A percentile compares a stretch with the other conserved stretches of the same genome.
Conservation (phyloP, 1,140 invertebrate genomes). For the Eufriesea mexicana region DNA sequence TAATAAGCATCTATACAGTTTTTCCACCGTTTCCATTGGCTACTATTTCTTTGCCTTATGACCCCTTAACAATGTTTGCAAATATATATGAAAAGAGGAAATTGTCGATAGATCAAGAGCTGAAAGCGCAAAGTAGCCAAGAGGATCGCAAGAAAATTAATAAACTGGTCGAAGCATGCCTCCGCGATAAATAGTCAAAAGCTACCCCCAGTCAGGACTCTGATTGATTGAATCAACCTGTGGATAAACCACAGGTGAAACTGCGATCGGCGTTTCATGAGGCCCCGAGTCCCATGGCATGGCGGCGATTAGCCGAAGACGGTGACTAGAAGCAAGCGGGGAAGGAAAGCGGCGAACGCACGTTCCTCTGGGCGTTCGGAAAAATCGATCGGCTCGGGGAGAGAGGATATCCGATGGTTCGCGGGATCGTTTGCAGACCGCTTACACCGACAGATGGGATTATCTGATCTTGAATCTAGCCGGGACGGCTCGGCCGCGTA, state of each 20-base stretch:
- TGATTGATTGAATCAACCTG: background rate
- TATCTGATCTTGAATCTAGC: slow-evolving; percentile 80
- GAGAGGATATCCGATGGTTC: slow-evolving; percentile 73
- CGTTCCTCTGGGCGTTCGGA: slow-evolving; percentile 52
- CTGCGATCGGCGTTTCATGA: background rate
- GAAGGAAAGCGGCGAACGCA: background rate
- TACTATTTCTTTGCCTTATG: too few relatives aligned
- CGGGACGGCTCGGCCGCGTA: slow-evolving; percentile 77
- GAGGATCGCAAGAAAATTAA: too few relatives aligned
- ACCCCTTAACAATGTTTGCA: too few relatives aligned
- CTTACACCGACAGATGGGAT: slow-evolving; percentile 80
- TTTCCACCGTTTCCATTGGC: too few relatives aligned
- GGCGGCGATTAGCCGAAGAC: slow-evolving; percentile 3
- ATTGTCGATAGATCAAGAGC: too few relatives aligned
- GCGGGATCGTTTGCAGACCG: slow-evolving; percentile 75
- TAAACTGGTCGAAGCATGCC: too few relatives aligned
- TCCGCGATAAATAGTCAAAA: too few relatives aligned
- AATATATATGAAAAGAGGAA: too few relatives aligned
- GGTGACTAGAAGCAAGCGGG: background rate
- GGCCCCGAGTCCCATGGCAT: background rate
- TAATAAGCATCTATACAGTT: too few relatives aligned
- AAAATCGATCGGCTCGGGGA: slow-evolving; percentile 60
- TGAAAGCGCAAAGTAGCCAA: too few relatives aligned
- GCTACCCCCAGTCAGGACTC: too few relatives aligned
- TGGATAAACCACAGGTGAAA: background rate